Conservation (phyloP, 2,113 vertebrate genomes). For the Benitochromis conjunctus region DNA sequence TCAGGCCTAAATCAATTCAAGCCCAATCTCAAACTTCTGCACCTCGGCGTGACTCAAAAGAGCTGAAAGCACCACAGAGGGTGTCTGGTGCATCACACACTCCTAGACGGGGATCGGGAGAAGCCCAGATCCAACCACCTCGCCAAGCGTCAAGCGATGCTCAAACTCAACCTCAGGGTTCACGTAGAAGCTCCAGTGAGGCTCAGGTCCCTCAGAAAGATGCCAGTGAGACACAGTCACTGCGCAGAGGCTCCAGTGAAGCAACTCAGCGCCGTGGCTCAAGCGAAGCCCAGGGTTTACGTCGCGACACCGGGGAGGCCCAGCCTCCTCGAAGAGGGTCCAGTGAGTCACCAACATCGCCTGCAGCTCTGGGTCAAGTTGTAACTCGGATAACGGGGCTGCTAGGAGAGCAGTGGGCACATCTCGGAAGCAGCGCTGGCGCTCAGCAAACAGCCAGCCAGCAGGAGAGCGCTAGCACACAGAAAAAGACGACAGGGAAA, state of each 20-base stretch:
- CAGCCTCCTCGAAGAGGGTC: constrained; percentile 52
- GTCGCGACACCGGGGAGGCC: constrained; percentile 23
- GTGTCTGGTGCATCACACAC: constrained; percentile 29
- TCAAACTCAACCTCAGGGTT: constrained; percentile 45
- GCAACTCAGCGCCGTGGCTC: constrained; percentile 44
- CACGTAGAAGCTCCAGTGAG: constrained; percentile 46
- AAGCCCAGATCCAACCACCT: constrained; percentile 9
- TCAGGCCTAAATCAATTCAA: constrained; percentile 43
- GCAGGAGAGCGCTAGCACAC: constrained; percentile 60
- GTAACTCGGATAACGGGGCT: constrained; percentile 93
- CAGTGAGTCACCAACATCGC: constrained; percentile 66
- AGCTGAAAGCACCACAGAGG: constrained; percentile 36
- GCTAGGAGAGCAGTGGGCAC: constrained; percentile 93
- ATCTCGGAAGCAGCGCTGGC: constrained; percentile 82
- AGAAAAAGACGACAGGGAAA: constrained; percentile 53
- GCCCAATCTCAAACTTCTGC: constrained; percentile 17
- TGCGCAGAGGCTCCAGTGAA: constrained; percentile 53
- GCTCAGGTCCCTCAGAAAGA: constrained; percentile 31
- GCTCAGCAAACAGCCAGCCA: constrained; percentile 79
- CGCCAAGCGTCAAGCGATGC: constrained; percentile 40
- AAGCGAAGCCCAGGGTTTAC: constrained; percentile 35
- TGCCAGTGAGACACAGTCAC: constrained; percentile 18
- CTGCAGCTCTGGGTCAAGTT: constrained; percentile 87
- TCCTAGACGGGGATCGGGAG: constrained; percentile 9
- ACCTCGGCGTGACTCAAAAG: constrained; percentile 44